Conservation (phyloP, 1,140 invertebrate genomes). For the Heterodera schachtii region DNA sequence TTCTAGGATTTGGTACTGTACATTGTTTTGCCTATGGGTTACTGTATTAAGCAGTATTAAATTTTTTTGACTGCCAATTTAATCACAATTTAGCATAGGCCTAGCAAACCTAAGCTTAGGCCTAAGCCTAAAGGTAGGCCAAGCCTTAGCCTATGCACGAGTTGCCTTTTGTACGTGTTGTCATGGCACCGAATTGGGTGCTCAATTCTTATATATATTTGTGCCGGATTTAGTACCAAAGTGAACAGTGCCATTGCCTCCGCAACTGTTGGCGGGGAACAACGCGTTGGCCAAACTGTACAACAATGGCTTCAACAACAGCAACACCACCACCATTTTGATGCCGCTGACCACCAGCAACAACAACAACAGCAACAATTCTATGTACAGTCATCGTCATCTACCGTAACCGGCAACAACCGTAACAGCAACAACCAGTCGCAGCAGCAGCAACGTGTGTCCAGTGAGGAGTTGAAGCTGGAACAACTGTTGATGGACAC, state of each 20-base stretch:
- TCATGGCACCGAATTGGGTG: too few relatives aligned
- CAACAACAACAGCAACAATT: neutral
- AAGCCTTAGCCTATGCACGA: too few relatives aligned
- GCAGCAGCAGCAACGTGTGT: neutral
- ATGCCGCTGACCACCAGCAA: neutral
- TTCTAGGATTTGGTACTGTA: too few relatives aligned
- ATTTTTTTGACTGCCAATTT: too few relatives aligned
- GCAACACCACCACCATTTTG: neutral
- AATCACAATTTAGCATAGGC: too few relatives aligned
- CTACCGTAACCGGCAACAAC: too few relatives aligned
- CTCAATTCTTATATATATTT: too few relatives aligned
- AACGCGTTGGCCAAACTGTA: neutral
- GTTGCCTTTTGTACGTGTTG: too few relatives aligned
- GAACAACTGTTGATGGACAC: neutral
- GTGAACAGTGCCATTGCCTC: neutral
- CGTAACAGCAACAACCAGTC: neutral
- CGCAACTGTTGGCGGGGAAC: neutral
- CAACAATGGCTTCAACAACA: neutral
- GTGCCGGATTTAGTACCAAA: neutral
- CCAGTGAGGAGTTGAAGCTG: neutral
- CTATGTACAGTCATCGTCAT: neutral
- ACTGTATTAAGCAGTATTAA: too few relatives aligned
- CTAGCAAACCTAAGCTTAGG: too few relatives aligned
- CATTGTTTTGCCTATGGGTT: too few relatives aligned
- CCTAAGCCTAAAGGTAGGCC: too few relatives aligned